These are phyloP conservation scores for Ariopsis seemanni DNA, from an alignment of 2,113 vertebrate species.

Conservation along the genomic window DNA sequence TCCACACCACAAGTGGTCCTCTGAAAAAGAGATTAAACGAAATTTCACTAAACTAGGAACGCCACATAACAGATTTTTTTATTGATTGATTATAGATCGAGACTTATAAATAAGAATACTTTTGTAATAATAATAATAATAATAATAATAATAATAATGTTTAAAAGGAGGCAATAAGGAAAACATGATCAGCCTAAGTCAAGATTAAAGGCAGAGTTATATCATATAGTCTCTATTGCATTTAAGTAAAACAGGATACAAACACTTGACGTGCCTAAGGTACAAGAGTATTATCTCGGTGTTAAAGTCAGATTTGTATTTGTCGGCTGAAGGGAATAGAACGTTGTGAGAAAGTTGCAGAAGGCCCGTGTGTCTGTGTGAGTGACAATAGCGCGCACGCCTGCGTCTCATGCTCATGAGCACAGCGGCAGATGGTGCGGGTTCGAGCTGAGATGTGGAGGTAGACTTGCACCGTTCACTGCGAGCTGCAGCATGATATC, in stretches of 20 bases:
- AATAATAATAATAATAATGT: conserved; percentile 3
- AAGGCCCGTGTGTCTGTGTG: conserved; percentile 26
- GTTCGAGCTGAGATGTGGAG: conserved; percentile 13
- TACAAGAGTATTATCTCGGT: background rate
- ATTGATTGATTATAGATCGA: too few relatives aligned
- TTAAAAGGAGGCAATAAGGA: background rate
- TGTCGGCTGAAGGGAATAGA: background rate
- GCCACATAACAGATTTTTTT: background rate
- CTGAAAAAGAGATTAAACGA: background rate
- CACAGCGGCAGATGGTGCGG: conserved; percentile 40
- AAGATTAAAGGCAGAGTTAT: background rate
- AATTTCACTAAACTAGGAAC: background rate
- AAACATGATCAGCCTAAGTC: background rate
- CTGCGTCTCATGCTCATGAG: conserved; percentile 2
- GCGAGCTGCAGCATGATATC: background rate
- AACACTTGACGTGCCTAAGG: background rate
- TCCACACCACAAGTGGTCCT: background rate
- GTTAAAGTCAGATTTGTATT: background rate
- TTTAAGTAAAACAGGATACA: background rate
- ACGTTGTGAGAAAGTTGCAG: conserved; percentile 6
- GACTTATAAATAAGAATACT: too few relatives aligned
- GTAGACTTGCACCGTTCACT: background rate
- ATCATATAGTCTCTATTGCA: background rate
- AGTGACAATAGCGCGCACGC: conserved; percentile 26
- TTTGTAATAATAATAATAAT: background rate